Conservation (phyloP, 2,888 invertebrate species). For the Dicranocentrus wangi region DNA sequence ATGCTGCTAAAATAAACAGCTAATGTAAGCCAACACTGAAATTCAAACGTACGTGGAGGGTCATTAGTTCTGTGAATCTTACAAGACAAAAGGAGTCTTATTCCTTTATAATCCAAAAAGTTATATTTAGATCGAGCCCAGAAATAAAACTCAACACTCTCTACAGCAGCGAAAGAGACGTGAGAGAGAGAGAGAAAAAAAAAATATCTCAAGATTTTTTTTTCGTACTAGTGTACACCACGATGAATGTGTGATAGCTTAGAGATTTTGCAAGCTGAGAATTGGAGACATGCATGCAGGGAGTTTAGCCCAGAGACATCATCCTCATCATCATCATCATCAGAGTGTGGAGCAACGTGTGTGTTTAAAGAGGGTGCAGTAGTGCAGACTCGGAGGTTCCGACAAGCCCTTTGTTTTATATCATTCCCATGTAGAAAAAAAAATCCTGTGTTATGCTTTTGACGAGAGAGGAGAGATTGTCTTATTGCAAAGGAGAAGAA, state of each 20-base stretch:
- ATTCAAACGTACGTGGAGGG: not conserved
- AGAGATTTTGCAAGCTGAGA: conserved; percentile 9
- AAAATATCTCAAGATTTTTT: too few species aligned
- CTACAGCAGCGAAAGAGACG: not conserved
- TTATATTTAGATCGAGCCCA: conserved; percentile 57
- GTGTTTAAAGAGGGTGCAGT: too few species aligned
- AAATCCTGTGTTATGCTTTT: too few species aligned
- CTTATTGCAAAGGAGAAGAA: too few species aligned
- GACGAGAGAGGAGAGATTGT: too few species aligned
- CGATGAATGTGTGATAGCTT: not conserved
- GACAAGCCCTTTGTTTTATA: not conserved
- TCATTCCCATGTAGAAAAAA: too few species aligned
- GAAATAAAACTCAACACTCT: conserved; percentile 18
- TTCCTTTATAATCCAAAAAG: conserved; percentile 40
- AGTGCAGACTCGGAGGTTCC: too few species aligned
- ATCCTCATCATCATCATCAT: too few species aligned
- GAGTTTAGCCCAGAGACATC: not conserved
- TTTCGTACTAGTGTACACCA: too few species aligned
- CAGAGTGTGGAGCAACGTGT: too few species aligned
- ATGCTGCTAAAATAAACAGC: conserved; percentile 29
- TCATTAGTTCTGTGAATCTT: conserved; percentile 24
- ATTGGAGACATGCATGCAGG: not conserved
- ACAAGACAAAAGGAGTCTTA: conserved; percentile 42
- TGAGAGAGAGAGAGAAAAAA: not conserved
- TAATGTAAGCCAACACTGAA: conserved; percentile 3